Conservation (phyloP, 2,113 vertebrate genomes). For the Columba livia region DNA sequence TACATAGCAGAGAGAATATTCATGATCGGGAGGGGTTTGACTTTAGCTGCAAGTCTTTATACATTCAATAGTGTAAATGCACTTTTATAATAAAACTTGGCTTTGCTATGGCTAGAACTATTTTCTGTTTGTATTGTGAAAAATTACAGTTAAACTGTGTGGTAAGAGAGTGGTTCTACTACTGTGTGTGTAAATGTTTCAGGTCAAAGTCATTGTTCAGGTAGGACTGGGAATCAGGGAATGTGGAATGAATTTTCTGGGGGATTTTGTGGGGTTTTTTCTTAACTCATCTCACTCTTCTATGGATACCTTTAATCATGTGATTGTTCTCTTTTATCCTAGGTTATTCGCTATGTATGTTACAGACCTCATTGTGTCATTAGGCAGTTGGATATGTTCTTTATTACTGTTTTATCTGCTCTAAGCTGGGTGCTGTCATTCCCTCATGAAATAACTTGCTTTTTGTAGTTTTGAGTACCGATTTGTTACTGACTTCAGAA, state of each 20-base stretch:
- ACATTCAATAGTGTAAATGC: background rate
- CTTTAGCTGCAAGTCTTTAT: background rate
- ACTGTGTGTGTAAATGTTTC: background rate
- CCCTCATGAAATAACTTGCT: background rate
- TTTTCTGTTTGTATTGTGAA: background rate
- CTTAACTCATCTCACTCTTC: background rate
- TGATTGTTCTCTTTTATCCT: slow-evolving; percentile 3
- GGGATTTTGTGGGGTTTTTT: background rate
- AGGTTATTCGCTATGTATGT: background rate
- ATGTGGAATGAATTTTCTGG: background rate
- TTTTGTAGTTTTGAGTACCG: background rate
- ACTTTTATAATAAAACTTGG: background rate
- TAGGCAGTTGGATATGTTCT: background rate
- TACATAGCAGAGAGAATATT: background rate
- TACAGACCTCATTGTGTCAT: background rate
- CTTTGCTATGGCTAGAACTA: background rate
- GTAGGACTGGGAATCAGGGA: accelerated
- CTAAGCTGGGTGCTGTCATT: background rate
- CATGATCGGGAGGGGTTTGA: background rate
- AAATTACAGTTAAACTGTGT: background rate
- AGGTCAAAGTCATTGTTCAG: background rate
- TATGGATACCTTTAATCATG: background rate
- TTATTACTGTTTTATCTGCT: slow-evolving; percentile 1
- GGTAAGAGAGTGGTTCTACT: background rate
- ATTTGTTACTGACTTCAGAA: background rate